Evolutionary conservation across 2,797 vertebrate genomes (phyloP), one percentile per base, ranked within the genome.

Genomic region (Allobates femoralis): DNA sequence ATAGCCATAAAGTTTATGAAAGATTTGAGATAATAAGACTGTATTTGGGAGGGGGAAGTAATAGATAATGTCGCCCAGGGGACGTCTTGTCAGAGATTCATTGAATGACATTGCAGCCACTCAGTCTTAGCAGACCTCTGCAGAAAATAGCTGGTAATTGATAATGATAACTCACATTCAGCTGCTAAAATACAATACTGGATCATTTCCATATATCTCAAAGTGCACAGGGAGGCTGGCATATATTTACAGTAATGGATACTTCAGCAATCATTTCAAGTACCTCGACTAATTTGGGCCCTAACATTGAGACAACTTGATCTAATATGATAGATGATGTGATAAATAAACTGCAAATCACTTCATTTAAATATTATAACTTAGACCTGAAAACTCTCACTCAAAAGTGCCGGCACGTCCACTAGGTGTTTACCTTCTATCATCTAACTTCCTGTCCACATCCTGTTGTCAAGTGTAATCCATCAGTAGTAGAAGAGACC

Each of bases 81-180:
- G 67, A 71, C 66, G 11, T 69, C 66, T 34, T 21, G 28, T 64
- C 51, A 53, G 51, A 53, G 60, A 21, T 69, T 11, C 34, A 71
- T 34, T 46, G 67, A 71, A 46, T 71, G 67, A 71, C 67, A 71
- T 71, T 71, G 23, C 67, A 69, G 66, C 30, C 30, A 4, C 5
- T 10, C 30, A 34, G 18, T 37, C 66, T 69, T 34, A 15, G 51
- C 51, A 2, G 15, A 15, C 51, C 51, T 53, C 16, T 18, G 66
- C 32, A 71, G 34, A 71, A 23, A 46, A 71, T 71, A 41, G 67
- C 67, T 71, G 66, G 67, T 41, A 71, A 71, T 71, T 41, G 34
- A 71, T 71, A 14, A 23, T 15, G 34, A 71, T 71, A 41, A 11
- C 32, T 62, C 26, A 11, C 10, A 67, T 67, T 67, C 64, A 32